Evolutionary conservation across 2,113 vertebrate species (phyloP).

Genomic region (Talpa occidentalis): DNA sequence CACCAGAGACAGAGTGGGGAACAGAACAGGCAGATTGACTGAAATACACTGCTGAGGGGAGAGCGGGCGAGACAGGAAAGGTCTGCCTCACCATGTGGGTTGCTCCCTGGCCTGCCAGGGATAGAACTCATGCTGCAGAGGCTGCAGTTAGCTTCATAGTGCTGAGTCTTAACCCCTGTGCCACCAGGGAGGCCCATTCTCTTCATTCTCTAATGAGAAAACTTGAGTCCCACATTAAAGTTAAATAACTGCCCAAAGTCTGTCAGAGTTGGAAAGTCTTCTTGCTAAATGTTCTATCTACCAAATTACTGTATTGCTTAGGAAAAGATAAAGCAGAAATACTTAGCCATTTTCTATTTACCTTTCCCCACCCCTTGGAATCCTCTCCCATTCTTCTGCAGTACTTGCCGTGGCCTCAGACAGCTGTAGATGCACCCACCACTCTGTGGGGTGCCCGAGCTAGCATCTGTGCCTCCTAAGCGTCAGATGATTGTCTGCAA

Average conservation of each 20-base stretch:
- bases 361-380: too few relatives aligned
- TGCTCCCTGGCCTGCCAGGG: too few relatives aligned
- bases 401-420: not conserved
- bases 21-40: too few relatives aligned
- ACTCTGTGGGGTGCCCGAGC: not conserved
- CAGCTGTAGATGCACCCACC: accelerated
- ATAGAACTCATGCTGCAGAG: too few relatives aligned
- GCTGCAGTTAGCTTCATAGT: too few relatives aligned
- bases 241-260: not conserved
- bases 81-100: too few relatives aligned
- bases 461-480: not conserved
- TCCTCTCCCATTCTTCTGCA: not conserved
- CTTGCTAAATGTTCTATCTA: not conserved
- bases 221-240: not conserved
- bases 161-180: too few relatives aligned
- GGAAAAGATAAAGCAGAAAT: not conserved
- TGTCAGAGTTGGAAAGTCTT: not conserved
- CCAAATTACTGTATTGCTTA: not conserved
- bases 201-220: not conserved
- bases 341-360: not conserved
- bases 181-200: too few relatives aligned
- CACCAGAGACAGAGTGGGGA: too few relatives aligned
- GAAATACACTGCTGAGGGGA: too few relatives aligned
- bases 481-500: not conserved
- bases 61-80: too few relatives aligned